Conservation (phyloP, 2,888 invertebrate genomes). For the Hirtodrosophila duncani region DNA sequence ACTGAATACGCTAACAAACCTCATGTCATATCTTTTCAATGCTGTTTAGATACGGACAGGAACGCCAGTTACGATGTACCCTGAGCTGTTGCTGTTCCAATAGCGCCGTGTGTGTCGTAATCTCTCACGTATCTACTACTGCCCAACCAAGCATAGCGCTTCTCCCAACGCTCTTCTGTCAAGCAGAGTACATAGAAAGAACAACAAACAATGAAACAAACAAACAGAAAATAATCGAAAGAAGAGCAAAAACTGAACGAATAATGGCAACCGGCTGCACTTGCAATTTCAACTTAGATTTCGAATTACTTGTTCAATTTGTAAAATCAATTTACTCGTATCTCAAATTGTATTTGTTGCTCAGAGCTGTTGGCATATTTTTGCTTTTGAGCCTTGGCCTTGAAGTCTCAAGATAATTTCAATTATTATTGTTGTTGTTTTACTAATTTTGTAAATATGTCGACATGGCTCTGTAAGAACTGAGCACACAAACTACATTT, state of each 20-base stretch:
- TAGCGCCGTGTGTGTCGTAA: slow-evolving; percentile 72
- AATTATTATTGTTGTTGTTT: slow-evolving; percentile 62
- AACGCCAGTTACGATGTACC: slow-evolving; percentile 75
- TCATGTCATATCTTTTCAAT: slow-evolving; percentile 75
- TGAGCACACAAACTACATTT: slow-evolving; percentile 44
- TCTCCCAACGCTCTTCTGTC: slow-evolving; percentile 62
- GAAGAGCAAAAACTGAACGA: slow-evolving; percentile 22
- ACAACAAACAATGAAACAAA: neutral
- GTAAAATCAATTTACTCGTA: slow-evolving; percentile 9
- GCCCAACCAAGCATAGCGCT: too few species aligned
- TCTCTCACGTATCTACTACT: too few species aligned
- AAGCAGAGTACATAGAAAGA: slow-evolving; percentile 52
- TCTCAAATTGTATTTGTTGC: slow-evolving; percentile 30
- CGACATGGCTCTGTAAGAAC: slow-evolving; percentile 57
- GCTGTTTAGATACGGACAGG: slow-evolving; percentile 75
- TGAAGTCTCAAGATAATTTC: slow-evolving; percentile 23
- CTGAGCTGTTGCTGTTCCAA: slow-evolving; percentile 67
- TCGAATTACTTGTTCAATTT: slow-evolving; percentile 27
- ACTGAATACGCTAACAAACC: slow-evolving; percentile 67
- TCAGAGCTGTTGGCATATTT: slow-evolving; percentile 59
- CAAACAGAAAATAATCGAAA: neutral
- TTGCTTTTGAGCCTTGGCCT: too few species aligned
- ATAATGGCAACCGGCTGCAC: slow-evolving; percentile 9
- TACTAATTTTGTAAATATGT: slow-evolving; percentile 69
- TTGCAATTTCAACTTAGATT: slow-evolving; percentile 16